Evolutionary conservation across 1,140 invertebrate genomes (phyloP).

Genomic region (Pogonomyrmex californicus): DNA sequence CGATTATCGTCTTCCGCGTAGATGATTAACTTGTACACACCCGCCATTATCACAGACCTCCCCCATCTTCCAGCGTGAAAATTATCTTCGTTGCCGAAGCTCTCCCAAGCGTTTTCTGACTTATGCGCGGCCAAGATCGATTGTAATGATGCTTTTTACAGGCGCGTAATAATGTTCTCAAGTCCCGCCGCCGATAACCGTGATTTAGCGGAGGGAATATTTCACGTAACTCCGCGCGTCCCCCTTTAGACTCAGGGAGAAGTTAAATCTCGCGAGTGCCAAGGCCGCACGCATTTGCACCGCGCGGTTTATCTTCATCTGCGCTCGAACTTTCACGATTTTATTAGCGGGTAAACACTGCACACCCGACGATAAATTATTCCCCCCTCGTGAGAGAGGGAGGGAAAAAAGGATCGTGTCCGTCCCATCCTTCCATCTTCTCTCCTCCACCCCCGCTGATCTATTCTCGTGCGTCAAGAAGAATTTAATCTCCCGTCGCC

Average conservation of each 20-base stretch:
- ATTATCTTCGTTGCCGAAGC: slow-evolving; percentile 21
- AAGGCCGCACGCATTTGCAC: slow-evolving; percentile 46
- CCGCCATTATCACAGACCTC: neutral
- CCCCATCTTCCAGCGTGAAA: slow-evolving; percentile 10
- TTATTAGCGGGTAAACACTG: slow-evolving; percentile 62
- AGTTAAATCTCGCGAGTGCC: slow-evolving; percentile 53
- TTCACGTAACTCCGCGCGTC: slow-evolving; percentile 39
- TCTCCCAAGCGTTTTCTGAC: slow-evolving; percentile 7
- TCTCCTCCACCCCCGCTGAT: neutral
- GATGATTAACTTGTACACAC: neutral
- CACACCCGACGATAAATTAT: slow-evolving; percentile 60
- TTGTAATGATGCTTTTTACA: slow-evolving; percentile 59
- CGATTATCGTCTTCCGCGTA: neutral
- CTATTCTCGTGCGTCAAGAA: slow-evolving; percentile 11
- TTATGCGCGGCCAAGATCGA: slow-evolving; percentile 40
- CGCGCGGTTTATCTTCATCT: slow-evolving; percentile 59
- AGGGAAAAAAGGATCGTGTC: neutral
- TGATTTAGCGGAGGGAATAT: slow-evolving; percentile 57
- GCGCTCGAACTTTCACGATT: slow-evolving; percentile 61
- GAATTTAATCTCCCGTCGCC: slow-evolving; percentile 45
- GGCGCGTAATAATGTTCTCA: slow-evolving; percentile 59
- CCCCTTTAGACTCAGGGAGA: neutral
- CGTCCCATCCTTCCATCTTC: neutral
- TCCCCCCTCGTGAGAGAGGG: neutral
- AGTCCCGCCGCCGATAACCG: slow-evolving; percentile 52